A percentile compares a stretch with the other conserved stretches of the same genome.
Conservation (phyloP, 1,140 invertebrate genomes). For the Halictus rubicundus region DNA sequence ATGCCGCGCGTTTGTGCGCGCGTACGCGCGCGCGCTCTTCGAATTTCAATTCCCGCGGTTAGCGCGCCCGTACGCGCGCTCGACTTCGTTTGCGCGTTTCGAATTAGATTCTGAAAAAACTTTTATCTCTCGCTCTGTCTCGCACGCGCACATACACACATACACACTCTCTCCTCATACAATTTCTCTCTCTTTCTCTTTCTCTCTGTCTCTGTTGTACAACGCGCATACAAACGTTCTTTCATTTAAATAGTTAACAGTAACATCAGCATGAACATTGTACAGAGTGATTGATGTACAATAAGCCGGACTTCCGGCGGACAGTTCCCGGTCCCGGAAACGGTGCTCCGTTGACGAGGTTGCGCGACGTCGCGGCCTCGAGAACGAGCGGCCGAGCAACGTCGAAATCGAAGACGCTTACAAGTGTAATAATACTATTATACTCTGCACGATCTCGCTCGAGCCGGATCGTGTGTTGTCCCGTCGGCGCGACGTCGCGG, state of each 20-base stretch:
- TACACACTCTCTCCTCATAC: no score
- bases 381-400: background rate
- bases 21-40: conserved; percentile 4
- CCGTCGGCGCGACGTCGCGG: conserved; percentile 14
- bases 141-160: background rate
- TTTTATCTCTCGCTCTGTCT: no score
- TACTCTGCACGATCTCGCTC: conserved; percentile 24
- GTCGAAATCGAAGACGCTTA: conserved; percentile 20
- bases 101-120: conserved; percentile 37
- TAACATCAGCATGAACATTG: conserved; percentile 68
- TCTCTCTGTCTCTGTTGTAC: no score
- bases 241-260: conserved; percentile 65
- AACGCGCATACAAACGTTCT: background rate
- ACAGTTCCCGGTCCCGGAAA: conserved; percentile 16
- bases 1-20: conserved; percentile 20
- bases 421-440: conserved; percentile 35
- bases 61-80: conserved; percentile 20
- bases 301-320: conserved; percentile 43
- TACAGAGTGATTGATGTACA: conserved; percentile 67
- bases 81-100: conserved; percentile 23
- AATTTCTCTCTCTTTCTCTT: background rate
- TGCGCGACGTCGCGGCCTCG: conserved; percentile 18
- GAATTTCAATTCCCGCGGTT: background rate
- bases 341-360: conserved; percentile 21
- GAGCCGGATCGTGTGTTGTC: background rate